These are phyloP conservation scores for Lathronympha strigana DNA, from an alignment of 2,888 invertebrate species.

Conservation along the genomic window DNA sequence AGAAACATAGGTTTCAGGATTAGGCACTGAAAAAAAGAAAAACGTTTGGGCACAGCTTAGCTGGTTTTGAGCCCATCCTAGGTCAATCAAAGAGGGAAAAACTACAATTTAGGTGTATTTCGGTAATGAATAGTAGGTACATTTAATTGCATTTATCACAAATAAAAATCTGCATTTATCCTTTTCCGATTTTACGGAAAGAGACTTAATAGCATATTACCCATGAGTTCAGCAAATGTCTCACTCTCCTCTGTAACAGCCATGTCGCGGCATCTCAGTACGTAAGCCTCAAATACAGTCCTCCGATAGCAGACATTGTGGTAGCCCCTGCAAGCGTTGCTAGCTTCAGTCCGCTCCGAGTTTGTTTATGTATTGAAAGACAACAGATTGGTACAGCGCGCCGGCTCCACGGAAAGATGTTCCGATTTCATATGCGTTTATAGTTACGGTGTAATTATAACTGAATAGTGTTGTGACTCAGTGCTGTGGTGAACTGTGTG, in stretches of 20 bases:
- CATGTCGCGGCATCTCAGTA: not conserved
- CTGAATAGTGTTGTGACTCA: conserved; percentile 43
- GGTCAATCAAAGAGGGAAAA: too few relatives aligned
- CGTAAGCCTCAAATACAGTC: not conserved
- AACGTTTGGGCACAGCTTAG: too few relatives aligned
- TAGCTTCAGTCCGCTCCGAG: conserved; percentile 75
- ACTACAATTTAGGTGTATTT: too few relatives aligned
- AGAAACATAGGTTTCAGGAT: too few relatives aligned
- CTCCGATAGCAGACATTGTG: conserved; percentile 30
- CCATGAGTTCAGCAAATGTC: too few relatives aligned
- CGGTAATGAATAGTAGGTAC: too few relatives aligned
- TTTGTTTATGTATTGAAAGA: conserved; percentile 83
- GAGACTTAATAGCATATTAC: too few relatives aligned
- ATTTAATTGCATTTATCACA: too few relatives aligned
- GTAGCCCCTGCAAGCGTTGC: conserved; percentile 57
- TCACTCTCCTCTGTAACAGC: not conserved
- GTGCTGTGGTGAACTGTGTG: conserved; percentile 62
- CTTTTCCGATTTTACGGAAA: too few relatives aligned
- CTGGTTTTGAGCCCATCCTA: too few relatives aligned
- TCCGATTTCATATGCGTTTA: conserved; percentile 50
- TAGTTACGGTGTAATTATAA: conserved; percentile 42
- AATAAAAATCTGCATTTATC: too few relatives aligned
- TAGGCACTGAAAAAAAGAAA: too few relatives aligned
- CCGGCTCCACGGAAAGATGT: conserved; percentile 64
- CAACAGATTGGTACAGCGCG: conserved; percentile 81